These are phyloP conservation scores for Nasonia longicornis DNA, from an alignment of 1,140 invertebrate genomes.

Conservation along the genomic window DNA sequence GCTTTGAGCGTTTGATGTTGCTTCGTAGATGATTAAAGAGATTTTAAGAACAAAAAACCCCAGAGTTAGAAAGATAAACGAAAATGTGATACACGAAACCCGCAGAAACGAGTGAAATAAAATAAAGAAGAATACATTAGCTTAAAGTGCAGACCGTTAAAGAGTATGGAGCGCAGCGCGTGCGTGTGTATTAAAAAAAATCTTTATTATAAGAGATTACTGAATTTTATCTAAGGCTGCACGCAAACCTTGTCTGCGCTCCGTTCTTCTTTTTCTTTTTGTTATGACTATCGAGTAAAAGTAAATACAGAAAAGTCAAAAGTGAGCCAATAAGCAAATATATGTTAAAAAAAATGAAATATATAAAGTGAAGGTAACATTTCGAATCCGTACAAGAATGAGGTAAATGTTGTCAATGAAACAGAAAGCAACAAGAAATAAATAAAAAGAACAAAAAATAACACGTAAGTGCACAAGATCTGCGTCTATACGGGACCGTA, in stretches of 20 bases:
- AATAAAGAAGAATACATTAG: background rate
- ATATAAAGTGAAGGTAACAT: background rate
- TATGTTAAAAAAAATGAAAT: background rate
- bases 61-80: slow-evolving; percentile 38
- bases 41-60: slow-evolving; percentile 39
- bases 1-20: slow-evolving; percentile 46
- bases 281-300: background rate
- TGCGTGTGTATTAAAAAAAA: background rate
- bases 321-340: slow-evolving; percentile 39
- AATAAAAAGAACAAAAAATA: slow-evolving; percentile 32
- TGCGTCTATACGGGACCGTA: slow-evolving; percentile 54
- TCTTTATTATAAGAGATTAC: slow-evolving; percentile 4
- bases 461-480: slow-evolving; percentile 48
- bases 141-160: slow-evolving; percentile 8
- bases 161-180: slow-evolving; percentile 2
- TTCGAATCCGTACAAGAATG: background rate
- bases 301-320: slow-evolving; percentile 13
- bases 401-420: background rate
- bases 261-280: slow-evolving; percentile 1
- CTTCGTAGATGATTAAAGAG: slow-evolving; percentile 45
- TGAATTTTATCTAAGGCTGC: background rate
- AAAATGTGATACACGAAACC: slow-evolving; percentile 47
- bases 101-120: slow-evolving; percentile 39
- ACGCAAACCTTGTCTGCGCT: background rate
- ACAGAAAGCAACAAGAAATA: slow-evolving; percentile 12